These are phyloP conservation scores for Setipinna tenuifilis DNA, from an alignment of 2,797 vertebrate species.

Conservation along the genomic window DNA sequence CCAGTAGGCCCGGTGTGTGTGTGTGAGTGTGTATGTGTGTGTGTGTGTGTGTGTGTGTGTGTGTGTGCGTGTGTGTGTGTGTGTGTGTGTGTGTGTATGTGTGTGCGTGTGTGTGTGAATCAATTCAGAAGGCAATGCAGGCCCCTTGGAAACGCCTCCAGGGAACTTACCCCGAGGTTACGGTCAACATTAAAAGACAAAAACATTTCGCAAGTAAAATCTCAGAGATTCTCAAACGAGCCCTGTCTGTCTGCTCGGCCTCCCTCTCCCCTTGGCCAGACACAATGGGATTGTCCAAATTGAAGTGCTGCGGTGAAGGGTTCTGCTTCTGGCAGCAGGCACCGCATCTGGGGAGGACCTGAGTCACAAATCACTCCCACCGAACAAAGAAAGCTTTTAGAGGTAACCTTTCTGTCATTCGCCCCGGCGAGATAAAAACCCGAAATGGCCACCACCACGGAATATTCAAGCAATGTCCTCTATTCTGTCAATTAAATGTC, in stretches of 20 bases:
- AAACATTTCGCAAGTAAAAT: neutral
- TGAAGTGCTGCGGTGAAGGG: neutral
- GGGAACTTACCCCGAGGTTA: constrained; percentile 24
- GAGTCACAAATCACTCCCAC: constrained; percentile 4
- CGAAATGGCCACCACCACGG: neutral
- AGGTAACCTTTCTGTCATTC: neutral
- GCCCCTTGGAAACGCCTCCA: neutral
- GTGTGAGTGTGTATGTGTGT: too few species aligned
- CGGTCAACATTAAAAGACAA: neutral
- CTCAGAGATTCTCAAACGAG: neutral
- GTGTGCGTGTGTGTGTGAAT: neutral
- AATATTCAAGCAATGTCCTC: neutral
- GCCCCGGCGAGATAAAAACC: neutral
- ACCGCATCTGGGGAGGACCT: neutral
- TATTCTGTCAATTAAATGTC: neutral
- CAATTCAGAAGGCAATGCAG: neutral
- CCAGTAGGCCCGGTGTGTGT: neutral
- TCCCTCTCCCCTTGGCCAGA: neutral
- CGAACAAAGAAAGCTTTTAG: neutral
- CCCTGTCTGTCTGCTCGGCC: neutral
- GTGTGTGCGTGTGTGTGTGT: too few species aligned
- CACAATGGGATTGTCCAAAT: neutral
- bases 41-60: too few species aligned
- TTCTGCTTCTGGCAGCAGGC: neutral
- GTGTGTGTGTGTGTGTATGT: too few species aligned